A percentile compares a stretch with the other conserved stretches of the same genome.
These are phyloP conservation scores for Tanypteryx hageni DNA, from an alignment of 2,888 invertebrate genomes.

Conservation along the genomic window DNA sequence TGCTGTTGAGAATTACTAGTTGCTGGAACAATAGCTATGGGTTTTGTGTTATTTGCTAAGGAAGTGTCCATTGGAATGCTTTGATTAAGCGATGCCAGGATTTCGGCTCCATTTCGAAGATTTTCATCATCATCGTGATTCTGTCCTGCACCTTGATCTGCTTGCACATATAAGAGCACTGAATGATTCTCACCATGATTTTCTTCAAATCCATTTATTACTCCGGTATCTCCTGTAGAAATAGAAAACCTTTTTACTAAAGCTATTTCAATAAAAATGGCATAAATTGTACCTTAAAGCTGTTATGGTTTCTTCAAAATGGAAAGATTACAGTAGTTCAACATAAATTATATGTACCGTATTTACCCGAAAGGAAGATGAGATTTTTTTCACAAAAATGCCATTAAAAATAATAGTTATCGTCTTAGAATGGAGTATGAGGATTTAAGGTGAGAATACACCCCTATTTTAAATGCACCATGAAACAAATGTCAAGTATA, in stretches of 20 bases:
- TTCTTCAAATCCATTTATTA: slow-evolving; percentile 48
- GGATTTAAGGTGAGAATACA: no score
- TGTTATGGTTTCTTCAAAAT: no score
- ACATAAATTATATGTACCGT: no score
- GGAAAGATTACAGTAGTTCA: no score
- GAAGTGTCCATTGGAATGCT: slow-evolving; percentile 11
- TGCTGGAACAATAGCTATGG: slow-evolving; percentile 21
- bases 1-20: slow-evolving; percentile 36
- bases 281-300: no score
- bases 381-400: no score
- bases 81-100: slow-evolving; percentile 57
- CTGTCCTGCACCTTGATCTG: slow-evolving; percentile 45
- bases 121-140: slow-evolving; percentile 61
- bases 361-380: no score
- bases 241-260: neutral
- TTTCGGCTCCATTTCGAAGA: slow-evolving; percentile 49
- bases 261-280: no score
- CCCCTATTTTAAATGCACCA: no score
- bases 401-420: no score
- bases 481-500: no score
- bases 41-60: slow-evolving; percentile 13
- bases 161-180: slow-evolving; percentile 40
- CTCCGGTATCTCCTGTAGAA: neutral
- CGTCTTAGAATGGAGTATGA: no score
- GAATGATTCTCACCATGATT: slow-evolving; percentile 41